phyloP scores from a whole-genome alignment of 2,888 invertebrate species.

The Polylopha cassiicola region DNA sequence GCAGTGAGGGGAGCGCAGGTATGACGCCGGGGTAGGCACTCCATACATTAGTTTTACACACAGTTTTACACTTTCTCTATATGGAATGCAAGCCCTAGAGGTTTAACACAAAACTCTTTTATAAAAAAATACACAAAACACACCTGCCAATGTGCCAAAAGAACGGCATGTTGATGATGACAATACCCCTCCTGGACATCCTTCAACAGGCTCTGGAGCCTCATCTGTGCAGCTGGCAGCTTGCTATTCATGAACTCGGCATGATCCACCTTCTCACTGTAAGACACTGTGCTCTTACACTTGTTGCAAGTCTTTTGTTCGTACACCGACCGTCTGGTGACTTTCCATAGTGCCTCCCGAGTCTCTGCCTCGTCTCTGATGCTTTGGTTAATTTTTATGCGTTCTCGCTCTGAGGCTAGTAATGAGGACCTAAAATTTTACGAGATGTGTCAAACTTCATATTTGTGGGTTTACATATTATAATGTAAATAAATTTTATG shows the following conservation, averaged over 20 bases:
- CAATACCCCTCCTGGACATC: slow-evolving; percentile 64
- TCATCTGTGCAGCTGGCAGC: slow-evolving; percentile 51
- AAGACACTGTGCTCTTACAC: slow-evolving; percentile 29
- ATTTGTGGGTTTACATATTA: no score
- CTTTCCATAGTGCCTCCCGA: slow-evolving; percentile 48
- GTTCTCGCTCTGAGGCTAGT: slow-evolving; percentile 54
- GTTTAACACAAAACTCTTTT: no score
- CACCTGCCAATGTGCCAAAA: slow-evolving; percentile 62
- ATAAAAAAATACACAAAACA: neutral
- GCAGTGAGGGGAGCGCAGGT: no score
- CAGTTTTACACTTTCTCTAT: no score
- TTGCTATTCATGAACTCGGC: slow-evolving; percentile 51
- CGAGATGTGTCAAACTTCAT: no score
- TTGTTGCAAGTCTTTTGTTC: slow-evolving; percentile 39
- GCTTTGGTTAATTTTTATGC: slow-evolving; percentile 39
- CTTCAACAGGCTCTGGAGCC: slow-evolving; percentile 47
- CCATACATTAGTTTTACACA: no score
- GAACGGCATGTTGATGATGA: slow-evolving; percentile 57
- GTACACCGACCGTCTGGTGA: slow-evolving; percentile 42
- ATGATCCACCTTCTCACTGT: slow-evolving; percentile 46
- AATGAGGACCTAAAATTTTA: slow-evolving; percentile 53
- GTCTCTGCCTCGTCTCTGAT: slow-evolving; percentile 51
- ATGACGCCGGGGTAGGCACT: no score
- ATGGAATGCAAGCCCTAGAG: no score
- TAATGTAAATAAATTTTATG: no score